phyloP scores from a whole-genome alignment of 2,797 vertebrate genomes.

The Alosa sapidissima region DNA sequence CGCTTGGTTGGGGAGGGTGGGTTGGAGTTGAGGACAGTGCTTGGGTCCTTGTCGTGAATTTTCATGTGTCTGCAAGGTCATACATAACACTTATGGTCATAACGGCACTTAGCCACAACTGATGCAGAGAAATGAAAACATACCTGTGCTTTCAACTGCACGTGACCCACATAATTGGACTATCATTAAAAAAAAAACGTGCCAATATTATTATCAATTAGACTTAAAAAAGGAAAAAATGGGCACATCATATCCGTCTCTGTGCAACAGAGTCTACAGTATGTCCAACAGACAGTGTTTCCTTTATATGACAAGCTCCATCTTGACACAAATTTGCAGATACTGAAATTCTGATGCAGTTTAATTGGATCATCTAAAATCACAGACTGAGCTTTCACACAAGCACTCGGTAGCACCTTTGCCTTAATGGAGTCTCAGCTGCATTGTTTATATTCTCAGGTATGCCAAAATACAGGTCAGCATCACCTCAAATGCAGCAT shows the following conservation, averaged over 20 bases:
- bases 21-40: conserved; percentile 70
- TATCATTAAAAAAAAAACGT: background rate
- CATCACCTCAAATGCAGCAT: background rate
- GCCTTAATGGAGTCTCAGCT: background rate
- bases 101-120: background rate
- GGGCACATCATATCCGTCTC: background rate
- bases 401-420: background rate
- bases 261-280: background rate
- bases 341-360: background rate
- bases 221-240: background rate
- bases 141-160: background rate
- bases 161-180: background rate
- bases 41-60: conserved; percentile 95
- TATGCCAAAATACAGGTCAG: background rate
- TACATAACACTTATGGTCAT: background rate
- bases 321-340: background rate
- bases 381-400: background rate
- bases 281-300: background rate
- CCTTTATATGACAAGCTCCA: background rate
- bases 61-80: conserved; percentile 89
- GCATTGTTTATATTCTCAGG: background rate
- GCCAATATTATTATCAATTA: background rate
- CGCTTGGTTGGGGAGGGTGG: conserved; percentile 86
- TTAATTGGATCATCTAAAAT: background rate
- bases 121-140: background rate